Evolutionary conservation across 1,140 invertebrate genomes (phyloP).

Genomic region (Aphidius gifuensis): DNA sequence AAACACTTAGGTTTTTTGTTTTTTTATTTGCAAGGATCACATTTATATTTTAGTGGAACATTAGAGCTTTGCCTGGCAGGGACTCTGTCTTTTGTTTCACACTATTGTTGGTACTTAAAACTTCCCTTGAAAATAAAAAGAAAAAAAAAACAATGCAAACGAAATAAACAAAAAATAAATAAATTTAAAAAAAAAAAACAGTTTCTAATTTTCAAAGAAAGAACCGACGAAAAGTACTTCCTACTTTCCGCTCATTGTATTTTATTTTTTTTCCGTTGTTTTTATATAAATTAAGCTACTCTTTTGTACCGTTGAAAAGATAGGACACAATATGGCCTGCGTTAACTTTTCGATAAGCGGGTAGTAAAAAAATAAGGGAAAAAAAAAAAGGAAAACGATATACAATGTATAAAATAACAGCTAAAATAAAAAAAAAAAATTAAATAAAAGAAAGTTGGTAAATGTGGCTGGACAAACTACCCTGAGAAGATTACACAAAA

Average conservation of each 20-base stretch:
- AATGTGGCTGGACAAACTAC: conserved; percentile 13
- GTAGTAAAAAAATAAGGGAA: too few relatives aligned
- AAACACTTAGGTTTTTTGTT: too few relatives aligned
- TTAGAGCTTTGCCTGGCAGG: too few relatives aligned
- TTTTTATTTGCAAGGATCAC: too few relatives aligned
- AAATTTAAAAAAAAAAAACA: not conserved
- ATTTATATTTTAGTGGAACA: too few relatives aligned
- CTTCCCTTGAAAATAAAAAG: not conserved
- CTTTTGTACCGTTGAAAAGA: conserved; percentile 11
- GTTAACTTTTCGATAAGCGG: conserved; percentile 8
- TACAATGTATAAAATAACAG: too few relatives aligned
- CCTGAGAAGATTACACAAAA: conserved; percentile 14
- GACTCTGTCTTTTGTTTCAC: too few relatives aligned
- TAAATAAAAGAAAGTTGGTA: not conserved
- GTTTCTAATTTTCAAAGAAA: conserved; percentile 7
- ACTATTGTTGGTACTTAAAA: too few relatives aligned
- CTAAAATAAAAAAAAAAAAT: not conserved
- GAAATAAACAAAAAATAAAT: not conserved
- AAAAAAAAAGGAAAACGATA: too few relatives aligned
- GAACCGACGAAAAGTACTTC: conserved; percentile 1
- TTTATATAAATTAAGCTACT: conserved; percentile 12
- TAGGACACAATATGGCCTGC: conserved; percentile 12
- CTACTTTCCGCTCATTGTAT: not conserved
- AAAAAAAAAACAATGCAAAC: not conserved
- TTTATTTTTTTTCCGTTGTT: conserved; percentile 1